phyloP scores from a whole-genome alignment of 2,797 vertebrate genomes.

The Florisuga fusca region DNA sequence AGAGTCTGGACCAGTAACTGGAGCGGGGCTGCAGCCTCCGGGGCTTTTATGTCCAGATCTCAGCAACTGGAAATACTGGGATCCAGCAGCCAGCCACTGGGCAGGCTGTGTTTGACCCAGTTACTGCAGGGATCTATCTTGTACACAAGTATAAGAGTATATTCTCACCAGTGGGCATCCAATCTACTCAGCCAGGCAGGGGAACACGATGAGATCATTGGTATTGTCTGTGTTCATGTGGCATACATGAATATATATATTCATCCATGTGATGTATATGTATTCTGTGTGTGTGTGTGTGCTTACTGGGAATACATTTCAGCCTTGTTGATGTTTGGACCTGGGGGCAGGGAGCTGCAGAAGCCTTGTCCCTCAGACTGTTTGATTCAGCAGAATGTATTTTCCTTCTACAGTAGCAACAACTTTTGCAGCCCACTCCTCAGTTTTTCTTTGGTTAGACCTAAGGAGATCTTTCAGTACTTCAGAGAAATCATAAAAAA shows the following conservation, averaged over 20 bases:
- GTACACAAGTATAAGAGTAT: fast-evolving
- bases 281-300: background rate
- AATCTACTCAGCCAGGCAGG: fast-evolving
- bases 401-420: background rate
- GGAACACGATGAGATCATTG: background rate
- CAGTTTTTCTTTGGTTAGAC: background rate
- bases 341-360: background rate
- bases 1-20: background rate
- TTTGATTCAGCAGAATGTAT: background rate
- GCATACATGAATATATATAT: fast-evolving
- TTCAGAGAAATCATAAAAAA: background rate
- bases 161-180: background rate
- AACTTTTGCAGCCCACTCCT: background rate
- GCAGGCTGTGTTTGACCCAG: background rate
- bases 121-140: background rate
- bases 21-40: background rate
- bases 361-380: background rate
- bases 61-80: background rate
- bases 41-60: background rate
- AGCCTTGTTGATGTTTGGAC: background rate
- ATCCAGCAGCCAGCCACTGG: background rate
- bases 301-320: background rate
- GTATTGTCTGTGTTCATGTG: background rate
- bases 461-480: background rate
- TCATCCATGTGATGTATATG: fast-evolving